Evolutionary conservation across 2,113 vertebrate genomes (phyloP).

Genomic region (Archilochus colubris): DNA sequence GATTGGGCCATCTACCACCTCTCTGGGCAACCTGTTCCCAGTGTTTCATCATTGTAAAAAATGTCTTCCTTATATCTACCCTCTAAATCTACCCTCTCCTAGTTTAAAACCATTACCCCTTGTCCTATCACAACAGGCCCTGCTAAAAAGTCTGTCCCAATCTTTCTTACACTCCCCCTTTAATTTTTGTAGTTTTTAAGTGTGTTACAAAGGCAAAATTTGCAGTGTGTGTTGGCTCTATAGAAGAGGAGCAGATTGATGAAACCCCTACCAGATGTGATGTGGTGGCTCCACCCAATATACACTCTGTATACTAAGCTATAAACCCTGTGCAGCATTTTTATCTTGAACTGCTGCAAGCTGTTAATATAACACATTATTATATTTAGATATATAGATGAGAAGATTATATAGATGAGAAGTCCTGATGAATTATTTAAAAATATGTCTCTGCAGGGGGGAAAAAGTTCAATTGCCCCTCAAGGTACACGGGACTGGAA

Average conservation of each 20-base stretch:
- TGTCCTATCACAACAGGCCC: not conserved
- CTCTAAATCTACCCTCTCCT: not conserved
- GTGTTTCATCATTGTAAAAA: not conserved
- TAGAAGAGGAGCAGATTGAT: not conserved
- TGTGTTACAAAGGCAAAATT: not conserved
- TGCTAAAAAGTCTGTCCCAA: not conserved
- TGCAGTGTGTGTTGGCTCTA: not conserved
- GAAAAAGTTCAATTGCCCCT: not conserved
- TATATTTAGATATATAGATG: not conserved
- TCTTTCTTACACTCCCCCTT: not conserved
- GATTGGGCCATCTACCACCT: not conserved
- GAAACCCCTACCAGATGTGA: not conserved
- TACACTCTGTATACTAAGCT: not conserved
- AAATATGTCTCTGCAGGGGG: not conserved
- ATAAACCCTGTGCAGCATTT: not conserved
- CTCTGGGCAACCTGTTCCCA: not conserved
- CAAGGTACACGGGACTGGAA: not conserved
- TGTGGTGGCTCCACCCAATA: not conserved
- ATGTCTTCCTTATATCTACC: not conserved
- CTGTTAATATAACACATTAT: not conserved
- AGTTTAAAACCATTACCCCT: not conserved
- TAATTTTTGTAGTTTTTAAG: not conserved
- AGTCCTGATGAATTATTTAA: not conserved
- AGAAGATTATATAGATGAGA: not conserved
- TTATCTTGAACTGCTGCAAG: not conserved